These are phyloP conservation scores for Okamejei kenojei DNA, from an alignment of 2,797 vertebrate species.

Conservation along the genomic window DNA sequence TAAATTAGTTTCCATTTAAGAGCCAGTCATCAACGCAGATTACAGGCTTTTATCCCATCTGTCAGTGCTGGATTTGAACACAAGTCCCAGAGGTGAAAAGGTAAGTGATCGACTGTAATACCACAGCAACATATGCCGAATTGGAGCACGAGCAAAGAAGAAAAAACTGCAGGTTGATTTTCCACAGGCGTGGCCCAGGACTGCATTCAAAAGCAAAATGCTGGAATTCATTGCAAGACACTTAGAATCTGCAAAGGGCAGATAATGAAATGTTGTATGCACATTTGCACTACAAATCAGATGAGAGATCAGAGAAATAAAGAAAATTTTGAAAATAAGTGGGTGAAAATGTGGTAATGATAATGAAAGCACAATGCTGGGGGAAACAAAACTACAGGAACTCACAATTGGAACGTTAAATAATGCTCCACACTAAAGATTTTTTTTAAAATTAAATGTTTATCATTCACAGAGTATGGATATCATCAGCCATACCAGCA, in stretches of 20 bases:
- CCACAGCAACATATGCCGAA: not conserved
- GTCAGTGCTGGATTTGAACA: not conserved
- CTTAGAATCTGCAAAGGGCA: not conserved
- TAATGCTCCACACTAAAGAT: not conserved
- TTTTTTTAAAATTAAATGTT: too few species aligned
- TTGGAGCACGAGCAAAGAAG: not conserved
- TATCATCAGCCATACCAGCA: too few species aligned
- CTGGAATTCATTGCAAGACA: not conserved
- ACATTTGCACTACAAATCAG: not conserved
- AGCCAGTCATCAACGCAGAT: slow-evolving; percentile 23
- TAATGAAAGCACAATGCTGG: not conserved
- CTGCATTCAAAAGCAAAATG: not conserved
- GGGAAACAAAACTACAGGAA: not conserved
- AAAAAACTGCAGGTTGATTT: not conserved
- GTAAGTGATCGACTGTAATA: slow-evolving; percentile 2
- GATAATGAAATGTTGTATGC: not conserved
- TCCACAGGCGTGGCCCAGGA: not conserved
- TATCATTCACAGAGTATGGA: too few species aligned
- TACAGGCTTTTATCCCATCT: slow-evolving; percentile 2
- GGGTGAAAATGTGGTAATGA: not conserved
- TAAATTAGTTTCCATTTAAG: not conserved
- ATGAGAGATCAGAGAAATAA: not conserved
- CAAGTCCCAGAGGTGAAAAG: slow-evolving; percentile 10
- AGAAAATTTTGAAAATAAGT: not conserved
- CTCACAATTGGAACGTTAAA: not conserved